Conservation (phyloP, 2,888 invertebrate species). For the Glyphotaelius pellucidus region DNA sequence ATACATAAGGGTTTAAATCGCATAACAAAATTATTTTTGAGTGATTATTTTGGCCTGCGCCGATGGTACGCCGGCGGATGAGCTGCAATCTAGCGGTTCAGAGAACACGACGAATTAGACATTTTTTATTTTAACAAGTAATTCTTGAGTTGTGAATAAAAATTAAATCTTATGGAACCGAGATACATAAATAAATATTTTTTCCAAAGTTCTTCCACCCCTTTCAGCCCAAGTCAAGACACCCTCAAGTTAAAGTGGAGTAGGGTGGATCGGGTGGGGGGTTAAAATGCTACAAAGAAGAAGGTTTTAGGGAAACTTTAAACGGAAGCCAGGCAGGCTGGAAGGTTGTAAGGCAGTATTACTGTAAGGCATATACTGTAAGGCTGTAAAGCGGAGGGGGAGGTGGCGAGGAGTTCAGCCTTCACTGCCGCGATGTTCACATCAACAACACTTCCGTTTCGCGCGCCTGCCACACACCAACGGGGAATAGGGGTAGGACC, state of each 20-base stretch:
- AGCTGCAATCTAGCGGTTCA: no score
- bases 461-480: background rate
- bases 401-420: background rate
- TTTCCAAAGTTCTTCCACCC: background rate
- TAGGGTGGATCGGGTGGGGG: background rate
- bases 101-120: no score
- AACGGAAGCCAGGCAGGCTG: constrained; percentile 13
- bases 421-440: constrained; percentile 8
- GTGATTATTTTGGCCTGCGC: no score
- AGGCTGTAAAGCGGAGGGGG: background rate
- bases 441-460: constrained; percentile 30
- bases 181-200: no score
- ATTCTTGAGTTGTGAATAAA: no score
- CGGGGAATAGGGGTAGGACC: background rate
- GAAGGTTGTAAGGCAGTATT: background rate
- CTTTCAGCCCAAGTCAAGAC: background rate
- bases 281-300: constrained; percentile 6
- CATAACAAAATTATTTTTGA: no score
- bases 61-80: no score
- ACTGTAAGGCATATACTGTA: background rate
- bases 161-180: no score
- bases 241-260: background rate
- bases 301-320: constrained; percentile 34
- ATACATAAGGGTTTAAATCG: no score
- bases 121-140: no score